These are phyloP conservation scores for Amyelois transitella DNA, from an alignment of 1,140 invertebrate species.

Conservation along the genomic window DNA sequence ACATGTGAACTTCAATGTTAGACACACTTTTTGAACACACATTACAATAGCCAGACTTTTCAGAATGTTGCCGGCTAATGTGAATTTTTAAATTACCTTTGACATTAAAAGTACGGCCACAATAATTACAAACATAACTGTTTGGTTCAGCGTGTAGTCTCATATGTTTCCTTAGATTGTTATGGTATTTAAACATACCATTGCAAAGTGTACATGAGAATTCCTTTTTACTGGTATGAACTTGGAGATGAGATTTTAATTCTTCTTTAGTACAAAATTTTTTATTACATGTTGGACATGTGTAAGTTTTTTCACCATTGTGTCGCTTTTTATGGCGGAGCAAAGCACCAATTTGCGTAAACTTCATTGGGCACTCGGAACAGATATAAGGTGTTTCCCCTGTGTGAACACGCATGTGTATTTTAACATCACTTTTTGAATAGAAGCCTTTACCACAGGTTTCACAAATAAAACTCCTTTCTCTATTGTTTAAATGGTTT, in stretches of 20 bases:
- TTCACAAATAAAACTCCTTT: constrained; percentile 69
- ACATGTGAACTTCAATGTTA: constrained; percentile 73
- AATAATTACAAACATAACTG: constrained; percentile 61
- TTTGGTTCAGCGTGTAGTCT: constrained; percentile 31
- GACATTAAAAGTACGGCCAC: constrained; percentile 73
- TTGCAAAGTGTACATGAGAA: constrained; percentile 48
- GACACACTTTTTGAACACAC: constrained; percentile 48
- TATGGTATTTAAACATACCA: constrained; percentile 44
- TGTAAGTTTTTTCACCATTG: constrained; percentile 82
- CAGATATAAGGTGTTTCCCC: constrained; percentile 57
- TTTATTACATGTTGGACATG: constrained; percentile 80
- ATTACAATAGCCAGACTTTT: constrained; percentile 53
- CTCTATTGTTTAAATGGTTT: constrained; percentile 29
- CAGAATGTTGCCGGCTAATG: constrained; percentile 42
- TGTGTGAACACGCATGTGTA: constrained; percentile 55
- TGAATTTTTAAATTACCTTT: constrained; percentile 68
- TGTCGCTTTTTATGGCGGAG: constrained; percentile 81
- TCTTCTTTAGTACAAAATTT: constrained; percentile 43
- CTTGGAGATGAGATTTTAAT: constrained; percentile 34
- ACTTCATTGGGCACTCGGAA: constrained; percentile 37
- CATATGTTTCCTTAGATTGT: constrained; percentile 49
- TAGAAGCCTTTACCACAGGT: constrained; percentile 76
- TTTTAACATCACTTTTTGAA: constrained; percentile 36
- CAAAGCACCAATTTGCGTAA: constrained; percentile 48
- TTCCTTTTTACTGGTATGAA: constrained; percentile 46